A percentile compares a stretch with the other conserved stretches of the same genome.
phyloP scores from a whole-genome alignment of 2,113 vertebrate species.

The Peromyscus maniculatus region DNA sequence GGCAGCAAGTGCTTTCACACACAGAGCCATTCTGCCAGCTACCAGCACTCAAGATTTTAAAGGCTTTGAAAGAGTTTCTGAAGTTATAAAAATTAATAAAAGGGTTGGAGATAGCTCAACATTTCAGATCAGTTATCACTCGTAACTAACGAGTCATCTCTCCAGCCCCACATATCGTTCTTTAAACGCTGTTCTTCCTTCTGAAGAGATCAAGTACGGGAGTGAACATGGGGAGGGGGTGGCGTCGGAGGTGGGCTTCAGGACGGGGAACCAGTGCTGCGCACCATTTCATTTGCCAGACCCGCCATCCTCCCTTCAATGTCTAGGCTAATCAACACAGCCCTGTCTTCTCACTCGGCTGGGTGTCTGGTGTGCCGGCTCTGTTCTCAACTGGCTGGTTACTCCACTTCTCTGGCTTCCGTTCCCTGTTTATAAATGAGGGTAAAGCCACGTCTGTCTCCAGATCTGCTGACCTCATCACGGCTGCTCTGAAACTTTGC shows the following conservation, averaged over 20 bases:
- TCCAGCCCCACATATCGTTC: neutral
- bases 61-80: neutral
- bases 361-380: conserved; percentile 26
- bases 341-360: conserved; percentile 1
- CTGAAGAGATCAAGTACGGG: neutral
- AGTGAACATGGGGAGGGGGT: neutral
- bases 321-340: conserved; percentile 17
- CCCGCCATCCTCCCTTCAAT: neutral
- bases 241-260: rapidly evolving
- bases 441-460: neutral
- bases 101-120: neutral
- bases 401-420: conserved; percentile 14
- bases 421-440: conserved; percentile 52
- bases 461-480: conserved; percentile 50
- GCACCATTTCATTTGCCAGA: neutral
- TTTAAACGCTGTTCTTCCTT: neutral
- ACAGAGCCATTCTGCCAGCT: neutral
- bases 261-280: neutral
- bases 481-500: conserved; percentile 47
- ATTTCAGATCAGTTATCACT: neutral
- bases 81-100: neutral
- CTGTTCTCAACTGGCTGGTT: conserved; percentile 2
- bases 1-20: neutral
- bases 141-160: neutral
- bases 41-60: neutral